phyloP scores from a whole-genome alignment of 1,140 invertebrate species.

The Harlomillsia oculata region DNA sequence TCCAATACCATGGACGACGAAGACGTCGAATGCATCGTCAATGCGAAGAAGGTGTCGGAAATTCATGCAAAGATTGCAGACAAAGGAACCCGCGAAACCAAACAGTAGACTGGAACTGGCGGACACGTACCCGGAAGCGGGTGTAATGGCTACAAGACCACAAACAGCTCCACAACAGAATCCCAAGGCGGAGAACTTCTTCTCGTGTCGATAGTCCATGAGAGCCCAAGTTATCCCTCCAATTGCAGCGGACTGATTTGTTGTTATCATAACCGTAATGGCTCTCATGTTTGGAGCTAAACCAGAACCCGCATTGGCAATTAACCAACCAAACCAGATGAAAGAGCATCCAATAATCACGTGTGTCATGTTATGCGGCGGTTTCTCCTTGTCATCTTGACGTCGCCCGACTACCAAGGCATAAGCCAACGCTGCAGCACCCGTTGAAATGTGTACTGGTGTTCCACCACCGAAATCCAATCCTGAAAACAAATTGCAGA shows the following conservation, averaged over 20 bases:
- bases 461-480: conserved; percentile 27
- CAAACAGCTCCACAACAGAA: conserved; percentile 30
- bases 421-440: conserved; percentile 27
- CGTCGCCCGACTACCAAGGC: conserved; percentile 27
- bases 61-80: conserved; percentile 23
- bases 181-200: conserved; percentile 29
- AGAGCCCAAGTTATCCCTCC: conserved; percentile 28
- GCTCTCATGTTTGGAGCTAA: conserved; percentile 21
- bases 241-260: conserved; percentile 27
- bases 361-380: conserved; percentile 33
- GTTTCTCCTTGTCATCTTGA: conserved; percentile 20
- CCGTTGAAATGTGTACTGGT: conserved; percentile 28
- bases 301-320: conserved; percentile 28
- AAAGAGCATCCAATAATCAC: conserved; percentile 27
- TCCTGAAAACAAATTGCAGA: background rate
- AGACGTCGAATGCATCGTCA: conserved; percentile 32
- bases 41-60: conserved; percentile 19
- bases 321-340: conserved; percentile 29
- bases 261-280: conserved; percentile 29
- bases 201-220: conserved; percentile 19
- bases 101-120: conserved; percentile 25
- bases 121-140: conserved; percentile 25
- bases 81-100: conserved; percentile 20
- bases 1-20: conserved; percentile 29
- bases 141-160: conserved; percentile 27